Evolutionary conservation across 2,797 vertebrate species (phyloP), one percentile per base, ranked within the genome.

Genomic region (Sebastes steindachneri): DNA sequence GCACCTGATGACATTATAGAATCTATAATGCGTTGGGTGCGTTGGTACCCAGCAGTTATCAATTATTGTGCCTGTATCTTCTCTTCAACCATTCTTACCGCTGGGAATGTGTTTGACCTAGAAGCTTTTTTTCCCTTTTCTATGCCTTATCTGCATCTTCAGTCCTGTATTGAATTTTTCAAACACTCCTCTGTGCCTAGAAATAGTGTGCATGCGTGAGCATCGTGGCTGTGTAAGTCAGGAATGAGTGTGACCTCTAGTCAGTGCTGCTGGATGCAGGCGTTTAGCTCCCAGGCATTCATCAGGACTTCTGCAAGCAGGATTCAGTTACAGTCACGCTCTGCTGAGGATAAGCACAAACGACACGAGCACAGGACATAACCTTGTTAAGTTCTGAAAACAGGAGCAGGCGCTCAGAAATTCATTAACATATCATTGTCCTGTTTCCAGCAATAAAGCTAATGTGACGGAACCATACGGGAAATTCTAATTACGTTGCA

Each of bases 331-430:
- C 28, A 76, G 75, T 78, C 71, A n/a, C 58, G 54, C 41, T 75
- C 58, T 29, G 41, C 75, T 75, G 75, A 87, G 67, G 58, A 75
- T 74, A 57, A 89, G 65, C 67, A 71, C 68, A 68, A 54, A 73
- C 7, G 63, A 66, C 68, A 60, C 11, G 35, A 80, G 73, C 62
- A 41, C 73, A 75, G 54, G 51, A 59, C 5, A 26, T 77, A 79
- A 85, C 58, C 68, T 70, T 76, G 72, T 73, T 80, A 63, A 59
- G 3, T 68, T 73, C 45, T 60, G 9, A 21, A 72, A 84, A 75
- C 65, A 58, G 51, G 41, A 58, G n/a, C 58, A 67, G 26, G 45
- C n/a, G 11, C 33, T 66, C 14, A 17, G 25, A 79, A 72, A 86
- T 70, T 53, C 54, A 88, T 55, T 70, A 54, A 70, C 9, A 31